Conservation (phyloP, 2,797 vertebrate species). For the Gymnodraco acuticeps region DNA sequence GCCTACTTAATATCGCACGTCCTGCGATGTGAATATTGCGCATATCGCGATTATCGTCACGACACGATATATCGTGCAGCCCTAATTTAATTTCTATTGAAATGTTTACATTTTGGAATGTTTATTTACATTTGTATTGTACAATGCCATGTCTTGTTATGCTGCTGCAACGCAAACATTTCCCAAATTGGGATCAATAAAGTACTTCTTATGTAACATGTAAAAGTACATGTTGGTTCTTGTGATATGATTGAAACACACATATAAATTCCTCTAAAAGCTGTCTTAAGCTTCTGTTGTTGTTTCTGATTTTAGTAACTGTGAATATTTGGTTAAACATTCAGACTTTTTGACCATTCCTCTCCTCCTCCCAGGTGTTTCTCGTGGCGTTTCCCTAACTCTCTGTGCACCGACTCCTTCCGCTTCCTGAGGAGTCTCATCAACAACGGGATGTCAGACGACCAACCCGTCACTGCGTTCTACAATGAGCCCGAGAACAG, state of each 20-base stretch:
- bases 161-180: too few species aligned
- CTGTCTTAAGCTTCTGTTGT: neutral
- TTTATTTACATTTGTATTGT: too few species aligned
- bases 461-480: conserved; percentile 75
- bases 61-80: too few species aligned
- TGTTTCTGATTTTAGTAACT: neutral
- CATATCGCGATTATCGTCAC: too few species aligned
- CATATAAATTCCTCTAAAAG: neutral
- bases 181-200: too few species aligned
- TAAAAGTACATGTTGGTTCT: too few species aligned
- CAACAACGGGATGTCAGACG: conserved; percentile 59
- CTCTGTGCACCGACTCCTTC: conserved; percentile 88
- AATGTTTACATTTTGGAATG: too few species aligned
- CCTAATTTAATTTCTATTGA: too few species aligned
- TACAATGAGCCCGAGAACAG: conserved; percentile 81
- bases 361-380: conserved; percentile 85
- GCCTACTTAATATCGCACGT: too few species aligned
- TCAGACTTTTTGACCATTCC: neutral
- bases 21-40: too few species aligned
- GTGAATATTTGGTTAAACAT: neutral
- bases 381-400: conserved; percentile 91
- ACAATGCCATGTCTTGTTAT: too few species aligned
- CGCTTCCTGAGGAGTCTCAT: conserved; percentile 86
- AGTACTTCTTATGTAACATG: too few species aligned
- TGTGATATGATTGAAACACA: neutral